Evolutionary conservation across 2,797 vertebrate genomes (phyloP).

Genomic region (Meda fulgida): DNA sequence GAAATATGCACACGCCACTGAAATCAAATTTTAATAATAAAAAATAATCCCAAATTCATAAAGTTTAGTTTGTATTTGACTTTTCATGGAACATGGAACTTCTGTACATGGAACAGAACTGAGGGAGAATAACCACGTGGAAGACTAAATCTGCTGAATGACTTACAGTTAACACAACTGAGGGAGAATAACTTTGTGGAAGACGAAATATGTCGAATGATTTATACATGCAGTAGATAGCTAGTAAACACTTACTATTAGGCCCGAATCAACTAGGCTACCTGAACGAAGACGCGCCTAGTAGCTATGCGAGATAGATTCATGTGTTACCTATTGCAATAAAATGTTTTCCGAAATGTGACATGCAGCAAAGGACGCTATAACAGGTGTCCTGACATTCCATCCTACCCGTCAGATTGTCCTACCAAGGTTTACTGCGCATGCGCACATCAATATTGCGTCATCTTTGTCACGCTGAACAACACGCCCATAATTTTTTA

Average conservation of each 20-base stretch:
- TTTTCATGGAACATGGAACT: too few relatives aligned
- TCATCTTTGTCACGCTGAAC: too few relatives aligned
- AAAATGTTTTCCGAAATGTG: not conserved
- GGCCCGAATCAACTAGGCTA: not conserved
- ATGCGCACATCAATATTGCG: too few relatives aligned
- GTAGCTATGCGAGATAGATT: not conserved
- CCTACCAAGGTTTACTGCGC: too few relatives aligned
- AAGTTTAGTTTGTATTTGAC: not conserved
- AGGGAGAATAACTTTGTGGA: not conserved
- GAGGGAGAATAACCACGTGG: not conserved
- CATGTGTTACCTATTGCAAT: not conserved
- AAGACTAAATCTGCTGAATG: not conserved
- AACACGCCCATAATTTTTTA: too few relatives aligned
- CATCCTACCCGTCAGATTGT: too few relatives aligned
- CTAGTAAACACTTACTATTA: not conserved
- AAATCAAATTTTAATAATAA: not conserved
- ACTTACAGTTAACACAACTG: not conserved
- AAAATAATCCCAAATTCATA: not conserved
- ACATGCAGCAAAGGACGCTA: not conserved
- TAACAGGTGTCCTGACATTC: too few relatives aligned
- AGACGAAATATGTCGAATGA: not conserved
- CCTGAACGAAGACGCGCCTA: not conserved
- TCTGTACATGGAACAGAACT: not conserved
- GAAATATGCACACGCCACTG: conserved; percentile 3
- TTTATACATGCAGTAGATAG: not conserved